These are phyloP conservation scores for Clitarchus hookeri DNA, from an alignment of 2,888 invertebrate genomes.

Conservation along the genomic window DNA sequence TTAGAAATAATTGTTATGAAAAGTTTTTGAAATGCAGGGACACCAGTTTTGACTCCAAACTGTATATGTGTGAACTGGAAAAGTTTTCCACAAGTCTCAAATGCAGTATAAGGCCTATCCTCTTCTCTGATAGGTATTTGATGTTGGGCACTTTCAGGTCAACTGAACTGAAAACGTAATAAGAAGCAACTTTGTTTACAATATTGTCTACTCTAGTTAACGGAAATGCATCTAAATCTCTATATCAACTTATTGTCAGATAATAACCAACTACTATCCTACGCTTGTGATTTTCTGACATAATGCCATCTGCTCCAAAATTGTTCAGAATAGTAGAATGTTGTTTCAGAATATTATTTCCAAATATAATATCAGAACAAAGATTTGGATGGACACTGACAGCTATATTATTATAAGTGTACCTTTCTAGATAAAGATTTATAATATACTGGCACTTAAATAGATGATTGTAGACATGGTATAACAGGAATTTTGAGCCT, in stretches of 20 bases:
- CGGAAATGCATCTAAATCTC: conserved; percentile 41
- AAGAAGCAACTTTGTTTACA: conserved; percentile 3
- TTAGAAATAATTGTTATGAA: too few species aligned
- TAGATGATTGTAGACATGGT: too few species aligned
- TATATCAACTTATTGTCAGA: conserved; percentile 44
- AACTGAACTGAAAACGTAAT: conserved; percentile 36
- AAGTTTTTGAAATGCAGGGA: too few species aligned
- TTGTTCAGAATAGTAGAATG: too few species aligned
- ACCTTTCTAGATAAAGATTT: too few species aligned
- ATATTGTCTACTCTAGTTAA: conserved; percentile 37
- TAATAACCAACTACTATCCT: conserved; percentile 45
- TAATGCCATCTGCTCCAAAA: too few species aligned
- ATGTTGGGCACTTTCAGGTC: conserved; percentile 38
- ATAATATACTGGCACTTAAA: too few species aligned
- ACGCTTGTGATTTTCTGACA: too few species aligned
- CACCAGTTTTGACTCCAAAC: conserved; percentile 36
- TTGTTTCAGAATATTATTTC: too few species aligned
- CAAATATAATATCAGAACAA: neutral
- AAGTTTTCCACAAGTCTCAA: conserved; percentile 37
- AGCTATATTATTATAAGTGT: neutral
- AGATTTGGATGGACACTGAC: neutral
- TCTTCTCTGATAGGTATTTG: too few species aligned
- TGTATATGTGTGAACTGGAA: conserved; percentile 38
- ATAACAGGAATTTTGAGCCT: too few species aligned
- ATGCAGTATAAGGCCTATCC: too few species aligned